Conservation (phyloP, 2,113 vertebrate genomes). For the Gobio gobio region DNA sequence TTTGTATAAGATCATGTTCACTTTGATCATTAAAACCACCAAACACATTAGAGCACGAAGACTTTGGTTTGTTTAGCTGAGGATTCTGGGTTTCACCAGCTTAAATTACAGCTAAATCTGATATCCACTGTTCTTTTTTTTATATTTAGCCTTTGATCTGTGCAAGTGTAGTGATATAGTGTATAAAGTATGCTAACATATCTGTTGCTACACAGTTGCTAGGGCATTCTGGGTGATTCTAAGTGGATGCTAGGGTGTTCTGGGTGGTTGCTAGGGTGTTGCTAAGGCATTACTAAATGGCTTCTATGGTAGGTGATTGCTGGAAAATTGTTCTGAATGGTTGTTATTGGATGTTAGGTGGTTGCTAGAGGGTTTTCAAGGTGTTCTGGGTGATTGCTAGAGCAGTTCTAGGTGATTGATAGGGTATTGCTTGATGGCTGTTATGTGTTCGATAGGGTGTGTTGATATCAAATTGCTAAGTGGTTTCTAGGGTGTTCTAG, state of each 20-base stretch:
- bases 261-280: neutral
- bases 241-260: neutral
- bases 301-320: neutral
- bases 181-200: neutral
- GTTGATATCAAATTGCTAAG: no score
- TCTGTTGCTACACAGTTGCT: neutral
- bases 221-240: neutral
- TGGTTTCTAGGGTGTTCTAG: no score
- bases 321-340: neutral
- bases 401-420: neutral
- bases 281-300: neutral
- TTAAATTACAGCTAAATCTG: constrained; percentile 19
- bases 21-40: constrained; percentile 52
- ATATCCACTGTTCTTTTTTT: neutral
- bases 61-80: constrained; percentile 6
- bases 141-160: neutral
- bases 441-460: no score
- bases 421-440: no score
- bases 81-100: neutral
- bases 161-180: neutral
- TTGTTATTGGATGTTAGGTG: neutral
- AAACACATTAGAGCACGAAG: constrained; percentile 40
- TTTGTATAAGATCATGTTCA: constrained; percentile 61
- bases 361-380: neutral
- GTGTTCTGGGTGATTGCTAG: neutral